These are phyloP conservation scores for Heteromormyrus szaboi DNA, from an alignment of 2,797 vertebrate species.

Conservation along the genomic window DNA sequence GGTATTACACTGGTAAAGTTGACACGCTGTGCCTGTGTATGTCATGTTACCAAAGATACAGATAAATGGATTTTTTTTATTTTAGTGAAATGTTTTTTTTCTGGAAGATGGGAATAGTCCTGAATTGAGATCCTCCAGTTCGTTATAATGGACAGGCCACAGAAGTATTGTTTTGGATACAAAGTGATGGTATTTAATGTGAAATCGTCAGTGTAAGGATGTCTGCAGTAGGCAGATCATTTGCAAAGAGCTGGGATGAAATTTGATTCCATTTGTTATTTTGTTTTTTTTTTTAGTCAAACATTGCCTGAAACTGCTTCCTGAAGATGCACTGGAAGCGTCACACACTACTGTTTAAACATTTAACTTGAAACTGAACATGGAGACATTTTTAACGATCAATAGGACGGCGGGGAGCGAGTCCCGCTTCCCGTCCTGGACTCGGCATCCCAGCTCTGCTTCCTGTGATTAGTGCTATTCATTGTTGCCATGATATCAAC, in stretches of 20 bases:
- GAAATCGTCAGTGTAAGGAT: slow-evolving; percentile 56
- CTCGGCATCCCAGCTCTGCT: slow-evolving; percentile 19
- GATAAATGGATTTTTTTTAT: slow-evolving; percentile 30
- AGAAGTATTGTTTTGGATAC: slow-evolving; percentile 56
- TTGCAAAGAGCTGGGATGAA: slow-evolving; percentile 7
- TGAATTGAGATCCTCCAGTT: slow-evolving; percentile 17
- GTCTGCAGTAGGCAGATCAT: slow-evolving; percentile 45
- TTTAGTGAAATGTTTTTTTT: slow-evolving; percentile 36
- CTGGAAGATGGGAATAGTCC: slow-evolving; percentile 35
- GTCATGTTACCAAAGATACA: slow-evolving; percentile 4
- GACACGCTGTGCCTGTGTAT: not conserved
- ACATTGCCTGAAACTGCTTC: not conserved
- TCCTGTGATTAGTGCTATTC: slow-evolving; percentile 24
- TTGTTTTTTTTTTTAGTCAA: too few relatives aligned
- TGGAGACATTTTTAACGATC: not conserved
- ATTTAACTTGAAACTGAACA: not conserved
- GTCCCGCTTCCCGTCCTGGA: not conserved
- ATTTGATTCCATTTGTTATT: not conserved
- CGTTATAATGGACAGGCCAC: slow-evolving; percentile 43
- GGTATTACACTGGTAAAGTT: not conserved
- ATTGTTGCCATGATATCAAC: slow-evolving; percentile 55
- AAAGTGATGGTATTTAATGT: slow-evolving; percentile 61
- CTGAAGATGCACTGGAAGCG: not conserved
- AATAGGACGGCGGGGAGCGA: not conserved
- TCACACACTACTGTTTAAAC: not conserved